These are phyloP conservation scores for Xanthia togata DNA, from an alignment of 2,888 invertebrate species.

Conservation along the genomic window DNA sequence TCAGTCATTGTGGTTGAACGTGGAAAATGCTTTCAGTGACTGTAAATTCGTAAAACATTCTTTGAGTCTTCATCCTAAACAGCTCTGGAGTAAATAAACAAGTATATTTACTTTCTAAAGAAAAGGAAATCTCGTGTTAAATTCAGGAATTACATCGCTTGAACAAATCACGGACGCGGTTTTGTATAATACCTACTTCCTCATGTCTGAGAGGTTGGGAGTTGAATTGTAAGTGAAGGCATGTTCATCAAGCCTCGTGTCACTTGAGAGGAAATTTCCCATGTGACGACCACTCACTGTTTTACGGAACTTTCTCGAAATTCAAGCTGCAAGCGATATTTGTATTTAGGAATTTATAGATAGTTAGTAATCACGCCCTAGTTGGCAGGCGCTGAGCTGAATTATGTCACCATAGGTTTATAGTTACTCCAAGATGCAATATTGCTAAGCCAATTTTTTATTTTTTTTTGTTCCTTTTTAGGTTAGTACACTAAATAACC, in stretches of 20 bases:
- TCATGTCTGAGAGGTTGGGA: neutral
- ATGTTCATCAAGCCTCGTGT: neutral
- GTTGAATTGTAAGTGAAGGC: constrained; percentile 15
- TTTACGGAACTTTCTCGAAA: neutral
- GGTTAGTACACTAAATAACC: too few relatives aligned
- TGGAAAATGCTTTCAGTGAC: neutral
- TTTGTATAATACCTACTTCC: constrained; percentile 42
- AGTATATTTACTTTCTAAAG: constrained; percentile 52
- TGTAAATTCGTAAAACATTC: neutral
- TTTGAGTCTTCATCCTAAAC: constrained; percentile 2
- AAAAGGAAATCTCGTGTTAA: constrained; percentile 67
- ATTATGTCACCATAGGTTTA: constrained; percentile 1
- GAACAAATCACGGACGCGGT: constrained; percentile 66
- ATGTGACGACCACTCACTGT: neutral
- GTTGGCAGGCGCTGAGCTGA: neutral
- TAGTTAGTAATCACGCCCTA: too few relatives aligned
- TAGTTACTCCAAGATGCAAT: neutral
- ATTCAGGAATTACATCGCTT: constrained; percentile 65
- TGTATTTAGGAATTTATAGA: too few relatives aligned
- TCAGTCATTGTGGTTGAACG: too few relatives aligned
- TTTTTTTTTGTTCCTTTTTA: too few relatives aligned
- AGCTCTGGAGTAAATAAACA: constrained; percentile 58
- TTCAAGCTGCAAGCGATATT: constrained; percentile 3
- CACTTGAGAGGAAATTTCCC: neutral
- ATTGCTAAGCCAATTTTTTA: too few relatives aligned